Percentiles rank a stretch among this genome's conserved stretches.
Conservation (phyloP, 2,113 vertebrate species). For the Oreotragus oreotragus region DNA sequence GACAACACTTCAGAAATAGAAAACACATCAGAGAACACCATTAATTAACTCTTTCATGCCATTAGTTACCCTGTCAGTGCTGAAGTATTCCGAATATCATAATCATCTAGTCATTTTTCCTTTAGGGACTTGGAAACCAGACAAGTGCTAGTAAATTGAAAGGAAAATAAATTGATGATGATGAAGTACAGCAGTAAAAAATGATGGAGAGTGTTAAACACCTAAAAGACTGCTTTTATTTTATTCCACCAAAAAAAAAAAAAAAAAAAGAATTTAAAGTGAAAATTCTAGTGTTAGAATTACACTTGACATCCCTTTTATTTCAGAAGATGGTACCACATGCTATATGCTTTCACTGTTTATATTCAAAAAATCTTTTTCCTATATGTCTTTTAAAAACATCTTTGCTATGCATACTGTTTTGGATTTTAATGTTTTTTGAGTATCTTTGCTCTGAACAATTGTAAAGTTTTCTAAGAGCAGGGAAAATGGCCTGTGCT, state of each 20-base stretch:
- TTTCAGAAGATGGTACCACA: background rate
- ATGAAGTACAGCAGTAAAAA: background rate
- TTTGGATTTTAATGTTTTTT: background rate
- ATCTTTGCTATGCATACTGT: background rate
- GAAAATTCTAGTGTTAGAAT: background rate
- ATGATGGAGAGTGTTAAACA: background rate
- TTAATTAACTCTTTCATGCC: constrained; percentile 8
- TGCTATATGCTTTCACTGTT: background rate
- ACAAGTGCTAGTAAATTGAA: background rate
- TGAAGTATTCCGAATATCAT: background rate
- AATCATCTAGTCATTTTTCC: background rate
- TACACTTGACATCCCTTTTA: background rate
- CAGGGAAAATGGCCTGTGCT: background rate
- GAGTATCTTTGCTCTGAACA: background rate
- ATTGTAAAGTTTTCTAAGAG: background rate
- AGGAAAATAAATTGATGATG: background rate
- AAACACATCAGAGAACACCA: background rate
- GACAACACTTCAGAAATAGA: background rate
- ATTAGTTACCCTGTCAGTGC: background rate
- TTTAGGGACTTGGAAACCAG: background rate
- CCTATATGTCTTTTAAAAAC: background rate
- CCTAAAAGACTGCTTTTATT: background rate
- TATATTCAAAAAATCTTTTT: background rate
- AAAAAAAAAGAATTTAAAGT: background rate
- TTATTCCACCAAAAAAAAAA: background rate